These are phyloP conservation scores for Papilio helenus DNA, from an alignment of 1,140 invertebrate genomes.

Conservation along the genomic window DNA sequence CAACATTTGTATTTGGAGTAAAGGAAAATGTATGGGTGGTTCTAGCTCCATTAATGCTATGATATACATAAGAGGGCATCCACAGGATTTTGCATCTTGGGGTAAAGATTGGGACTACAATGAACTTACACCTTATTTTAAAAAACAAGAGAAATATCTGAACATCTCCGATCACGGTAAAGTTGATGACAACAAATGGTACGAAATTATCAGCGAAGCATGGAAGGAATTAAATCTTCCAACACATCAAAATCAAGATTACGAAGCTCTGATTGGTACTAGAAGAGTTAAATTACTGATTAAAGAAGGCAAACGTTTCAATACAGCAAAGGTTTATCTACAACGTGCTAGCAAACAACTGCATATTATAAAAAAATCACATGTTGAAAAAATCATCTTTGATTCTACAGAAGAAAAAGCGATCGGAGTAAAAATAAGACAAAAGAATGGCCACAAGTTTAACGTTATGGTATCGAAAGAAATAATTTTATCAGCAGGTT, in stretches of 20 bases:
- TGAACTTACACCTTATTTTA: constrained; percentile 86
- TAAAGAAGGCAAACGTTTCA: constrained; percentile 84
- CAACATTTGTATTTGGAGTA: constrained; percentile 85
- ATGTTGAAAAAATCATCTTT: constrained; percentile 65
- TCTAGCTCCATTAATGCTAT: constrained; percentile 91
- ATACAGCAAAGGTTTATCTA: constrained; percentile 85
- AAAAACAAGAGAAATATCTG: constrained; percentile 70
- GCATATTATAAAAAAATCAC: constrained; percentile 73
- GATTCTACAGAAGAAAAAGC: constrained; percentile 56
- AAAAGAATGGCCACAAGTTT: constrained; percentile 52
- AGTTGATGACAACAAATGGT: constrained; percentile 54
- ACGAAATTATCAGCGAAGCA: constrained; percentile 68
- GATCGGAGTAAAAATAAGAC: constrained; percentile 66
- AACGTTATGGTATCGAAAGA: constrained; percentile 79
- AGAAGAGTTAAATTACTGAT: constrained; percentile 66
- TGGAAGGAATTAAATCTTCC: constrained; percentile 61
- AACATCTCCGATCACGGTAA: constrained; percentile 47
- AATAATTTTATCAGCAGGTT: constrained; percentile 83
- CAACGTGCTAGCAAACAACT: constrained; percentile 82
- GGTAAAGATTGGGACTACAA: constrained; percentile 86
- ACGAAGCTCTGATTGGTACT: constrained; percentile 75
- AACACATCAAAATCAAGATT: constrained; percentile 54
- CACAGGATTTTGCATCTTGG: constrained; percentile 87
- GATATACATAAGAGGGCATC: constrained; percentile 89
- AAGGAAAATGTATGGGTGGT: constrained; percentile 90